Evolutionary conservation across 2,888 invertebrate species (phyloP).

Genomic region (Coecobrya sp.): DNA sequence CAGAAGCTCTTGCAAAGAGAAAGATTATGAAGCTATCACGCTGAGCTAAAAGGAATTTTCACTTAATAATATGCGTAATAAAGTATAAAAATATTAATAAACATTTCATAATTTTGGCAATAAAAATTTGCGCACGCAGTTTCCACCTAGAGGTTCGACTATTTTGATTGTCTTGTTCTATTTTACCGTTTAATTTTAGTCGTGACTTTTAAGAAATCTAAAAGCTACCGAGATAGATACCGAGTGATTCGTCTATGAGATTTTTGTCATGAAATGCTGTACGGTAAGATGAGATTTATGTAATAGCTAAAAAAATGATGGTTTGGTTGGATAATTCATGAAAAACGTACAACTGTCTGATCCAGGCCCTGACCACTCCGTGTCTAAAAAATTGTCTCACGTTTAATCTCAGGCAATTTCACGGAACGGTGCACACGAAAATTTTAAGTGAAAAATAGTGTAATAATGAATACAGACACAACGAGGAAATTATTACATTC

Average conservation of each 20-base stretch:
- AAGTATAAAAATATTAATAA: slow-evolving; percentile 44
- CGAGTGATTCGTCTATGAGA: background rate
- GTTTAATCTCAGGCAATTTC: slow-evolving; percentile 51
- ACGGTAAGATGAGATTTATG: background rate
- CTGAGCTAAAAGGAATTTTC: slow-evolving; percentile 51
- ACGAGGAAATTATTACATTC: background rate
- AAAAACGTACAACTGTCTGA: background rate
- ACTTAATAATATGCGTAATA: slow-evolving; percentile 47
- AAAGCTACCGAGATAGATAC: background rate
- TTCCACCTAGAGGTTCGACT: background rate
- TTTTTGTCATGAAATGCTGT: background rate
- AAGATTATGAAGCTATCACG: slow-evolving; percentile 2
- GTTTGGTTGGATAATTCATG: background rate
- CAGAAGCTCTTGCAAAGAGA: slow-evolving; percentile 2
- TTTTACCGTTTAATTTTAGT: slow-evolving; percentile 50
- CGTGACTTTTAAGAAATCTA: slow-evolving; percentile 24
- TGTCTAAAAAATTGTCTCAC: slow-evolving; percentile 49
- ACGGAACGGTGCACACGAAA: background rate
- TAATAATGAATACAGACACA: background rate
- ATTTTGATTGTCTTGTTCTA: background rate
- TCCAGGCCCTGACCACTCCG: slow-evolving; percentile 15
- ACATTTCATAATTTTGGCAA: slow-evolving; percentile 48
- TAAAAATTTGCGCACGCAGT: slow-evolving; percentile 43
- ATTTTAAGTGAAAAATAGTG: background rate
- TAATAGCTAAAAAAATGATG: too few relatives aligned